phyloP scores from a whole-genome alignment of 2,113 vertebrate genomes.

The Stigmatopora argus region DNA sequence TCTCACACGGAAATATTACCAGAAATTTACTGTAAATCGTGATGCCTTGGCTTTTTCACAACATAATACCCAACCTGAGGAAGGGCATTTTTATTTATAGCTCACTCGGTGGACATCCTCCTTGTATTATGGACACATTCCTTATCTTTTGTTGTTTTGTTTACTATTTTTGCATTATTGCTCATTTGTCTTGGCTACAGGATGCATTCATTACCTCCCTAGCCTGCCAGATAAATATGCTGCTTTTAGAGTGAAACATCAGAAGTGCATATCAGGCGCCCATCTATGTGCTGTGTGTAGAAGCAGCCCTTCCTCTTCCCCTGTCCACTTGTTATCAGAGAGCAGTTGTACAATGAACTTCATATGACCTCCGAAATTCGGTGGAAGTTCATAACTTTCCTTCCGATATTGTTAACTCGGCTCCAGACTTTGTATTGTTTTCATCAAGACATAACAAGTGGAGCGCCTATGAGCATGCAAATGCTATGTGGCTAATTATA shows the following conservation, averaged over 20 bases:
- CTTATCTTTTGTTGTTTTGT: not conserved
- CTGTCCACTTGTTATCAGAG: slow-evolving; percentile 27
- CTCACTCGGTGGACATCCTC: slow-evolving; percentile 12
- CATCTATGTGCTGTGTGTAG: slow-evolving; percentile 27
- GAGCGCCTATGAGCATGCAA: slow-evolving; percentile 25
- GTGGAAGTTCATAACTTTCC: slow-evolving; percentile 35
- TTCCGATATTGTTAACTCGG: slow-evolving; percentile 22
- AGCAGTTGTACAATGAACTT: slow-evolving; percentile 43
- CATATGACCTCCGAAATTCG: slow-evolving; percentile 35
- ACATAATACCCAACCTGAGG: not conserved
- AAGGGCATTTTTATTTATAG: not conserved
- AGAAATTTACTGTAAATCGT: not conserved
- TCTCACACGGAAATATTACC: not conserved
- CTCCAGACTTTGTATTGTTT: slow-evolving; percentile 18
- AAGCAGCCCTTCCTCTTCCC: slow-evolving; percentile 43
- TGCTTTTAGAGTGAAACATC: slow-evolving; percentile 19
- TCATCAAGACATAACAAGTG: slow-evolving; percentile 32
- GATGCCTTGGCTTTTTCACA: not conserved
- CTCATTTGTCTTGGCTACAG: slow-evolving; percentile 26
- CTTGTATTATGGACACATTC: slow-evolving; percentile 15
- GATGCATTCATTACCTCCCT: slow-evolving; percentile 17
- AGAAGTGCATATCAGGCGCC: slow-evolving; percentile 31
- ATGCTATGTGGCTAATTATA: slow-evolving; percentile 46
- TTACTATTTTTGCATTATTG: not conserved
- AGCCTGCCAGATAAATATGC: slow-evolving; percentile 25